Evolutionary conservation across 1,140 invertebrate species (phyloP).

Genomic region (Drosophila ficusphila): DNA sequence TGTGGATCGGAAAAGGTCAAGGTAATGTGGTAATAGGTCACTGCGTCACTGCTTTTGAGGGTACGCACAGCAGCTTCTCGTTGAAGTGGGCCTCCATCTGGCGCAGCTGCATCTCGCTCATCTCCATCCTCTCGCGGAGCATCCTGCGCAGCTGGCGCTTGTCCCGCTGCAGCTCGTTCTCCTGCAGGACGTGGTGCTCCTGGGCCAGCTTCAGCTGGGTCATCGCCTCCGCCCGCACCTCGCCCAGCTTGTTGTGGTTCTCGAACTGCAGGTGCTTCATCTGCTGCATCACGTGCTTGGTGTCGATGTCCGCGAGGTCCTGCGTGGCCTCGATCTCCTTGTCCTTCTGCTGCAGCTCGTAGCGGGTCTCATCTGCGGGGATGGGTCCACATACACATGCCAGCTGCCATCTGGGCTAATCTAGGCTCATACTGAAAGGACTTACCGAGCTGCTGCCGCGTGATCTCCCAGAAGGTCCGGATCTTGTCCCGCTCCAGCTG

Average conservation of each 20-base stretch:
- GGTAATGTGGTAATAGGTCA: no score
- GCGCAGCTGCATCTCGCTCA: constrained; percentile 75
- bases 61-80: constrained; percentile 87
- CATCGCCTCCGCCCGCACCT: constrained; percentile 88
- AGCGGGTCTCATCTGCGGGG: constrained; percentile 70
- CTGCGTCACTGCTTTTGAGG: no score
- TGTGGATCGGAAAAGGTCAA: constrained; percentile 17
- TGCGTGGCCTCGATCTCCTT: constrained; percentile 93
- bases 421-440: no score
- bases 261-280: constrained; percentile 96
- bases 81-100: constrained; percentile 82
- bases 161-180: constrained; percentile 91
- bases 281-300: constrained; percentile 96
- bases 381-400: no score
- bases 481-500: constrained; percentile 97
- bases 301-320: constrained; percentile 93
- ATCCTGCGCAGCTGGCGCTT: constrained; percentile 90
- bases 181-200: constrained; percentile 90
- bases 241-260: constrained; percentile 89
- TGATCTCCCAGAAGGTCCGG: constrained; percentile 96
- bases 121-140: constrained; percentile 89
- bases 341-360: constrained; percentile 89
- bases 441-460: constrained; percentile 72
- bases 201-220: constrained; percentile 90
- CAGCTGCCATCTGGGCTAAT: no score